Evolutionary conservation across 2,888 invertebrate genomes (phyloP).

Genomic region (Athalia circularis): DNA sequence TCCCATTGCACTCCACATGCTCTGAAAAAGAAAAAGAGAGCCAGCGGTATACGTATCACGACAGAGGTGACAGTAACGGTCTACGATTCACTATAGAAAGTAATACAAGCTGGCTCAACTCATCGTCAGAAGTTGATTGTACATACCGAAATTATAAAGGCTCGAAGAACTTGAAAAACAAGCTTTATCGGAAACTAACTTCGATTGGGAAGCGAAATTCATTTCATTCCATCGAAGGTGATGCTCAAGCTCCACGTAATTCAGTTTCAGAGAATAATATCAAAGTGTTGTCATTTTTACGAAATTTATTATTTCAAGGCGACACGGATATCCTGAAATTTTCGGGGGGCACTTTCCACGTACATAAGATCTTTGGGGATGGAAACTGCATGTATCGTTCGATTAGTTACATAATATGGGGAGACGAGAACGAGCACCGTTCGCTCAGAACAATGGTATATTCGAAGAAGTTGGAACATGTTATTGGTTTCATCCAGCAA

Average conservation of each 20-base stretch:
- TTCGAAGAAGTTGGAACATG: not conserved
- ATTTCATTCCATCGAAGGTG: constrained; percentile 14
- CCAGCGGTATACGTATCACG: not conserved
- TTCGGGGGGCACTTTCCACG: constrained; percentile 65
- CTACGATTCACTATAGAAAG: not conserved
- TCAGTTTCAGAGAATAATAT: not conserved
- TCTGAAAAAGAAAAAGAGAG: constrained; percentile 1
- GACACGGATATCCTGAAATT: constrained; percentile 65
- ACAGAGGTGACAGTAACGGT: constrained; percentile 27
- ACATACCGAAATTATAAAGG: not conserved
- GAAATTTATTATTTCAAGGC: constrained; percentile 40
- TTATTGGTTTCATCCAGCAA: not conserved
- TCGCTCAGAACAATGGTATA: constrained; percentile 62
- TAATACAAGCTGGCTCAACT: not conserved
- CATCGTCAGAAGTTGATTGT: not conserved
- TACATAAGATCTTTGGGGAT: constrained; percentile 68
- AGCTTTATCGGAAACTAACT: not conserved
- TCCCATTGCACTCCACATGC: not conserved
- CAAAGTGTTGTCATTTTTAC: not conserved
- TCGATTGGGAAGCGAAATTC: not conserved
- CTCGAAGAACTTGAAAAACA: constrained; percentile 6
- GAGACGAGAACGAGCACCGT: constrained; percentile 64
- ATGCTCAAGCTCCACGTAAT: not conserved
- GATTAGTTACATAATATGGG: constrained; percentile 67
- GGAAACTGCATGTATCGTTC: constrained; percentile 70